Evolutionary conservation across 53 echinoderm and acorn worm genomes (phyloP).

Genomic region (Echinarachnius parma): DNA sequence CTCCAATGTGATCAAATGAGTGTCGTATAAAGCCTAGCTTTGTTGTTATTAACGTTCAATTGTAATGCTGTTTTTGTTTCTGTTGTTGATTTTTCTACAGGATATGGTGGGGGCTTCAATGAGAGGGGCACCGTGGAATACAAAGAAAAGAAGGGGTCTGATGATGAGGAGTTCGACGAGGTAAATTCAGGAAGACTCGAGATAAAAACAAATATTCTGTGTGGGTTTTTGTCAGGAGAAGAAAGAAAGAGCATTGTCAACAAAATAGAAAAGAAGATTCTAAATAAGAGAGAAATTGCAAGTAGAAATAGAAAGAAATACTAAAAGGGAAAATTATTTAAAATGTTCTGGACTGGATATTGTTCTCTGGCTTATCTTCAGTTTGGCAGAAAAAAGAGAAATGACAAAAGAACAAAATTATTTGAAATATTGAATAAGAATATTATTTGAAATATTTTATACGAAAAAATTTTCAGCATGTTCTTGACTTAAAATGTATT

Average conservation of each 20-base stretch:
- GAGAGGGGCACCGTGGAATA: conserved; percentile 94
- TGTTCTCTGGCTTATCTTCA: background rate
- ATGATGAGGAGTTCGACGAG: conserved; percentile 94
- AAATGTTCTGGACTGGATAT: background rate
- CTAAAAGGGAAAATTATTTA: too few species aligned
- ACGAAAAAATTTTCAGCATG: background rate
- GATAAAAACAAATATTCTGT: too few species aligned
- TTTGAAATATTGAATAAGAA: background rate
- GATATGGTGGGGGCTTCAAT: conserved; percentile 97
- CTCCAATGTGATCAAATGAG: too few species aligned
- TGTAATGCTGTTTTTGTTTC: background rate
- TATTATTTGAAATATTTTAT: too few species aligned
- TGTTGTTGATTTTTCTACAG: conserved; percentile 46
- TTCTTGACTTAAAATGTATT: background rate
- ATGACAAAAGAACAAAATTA: background rate
- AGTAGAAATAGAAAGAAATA: too few species aligned
- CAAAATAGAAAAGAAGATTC: too few species aligned
- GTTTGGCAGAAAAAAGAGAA: conserved; percentile 19
- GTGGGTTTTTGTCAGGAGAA: too few species aligned
- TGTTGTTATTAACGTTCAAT: too few species aligned
- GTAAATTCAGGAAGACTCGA: too few species aligned
- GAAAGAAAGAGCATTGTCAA: too few species aligned
- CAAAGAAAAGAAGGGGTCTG: conserved; percentile 64
- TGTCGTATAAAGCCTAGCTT: too few species aligned
- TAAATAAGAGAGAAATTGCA: too few species aligned